Conservation (phyloP, 2,888 invertebrate genomes). For the Brachynemurus nebulosus region DNA sequence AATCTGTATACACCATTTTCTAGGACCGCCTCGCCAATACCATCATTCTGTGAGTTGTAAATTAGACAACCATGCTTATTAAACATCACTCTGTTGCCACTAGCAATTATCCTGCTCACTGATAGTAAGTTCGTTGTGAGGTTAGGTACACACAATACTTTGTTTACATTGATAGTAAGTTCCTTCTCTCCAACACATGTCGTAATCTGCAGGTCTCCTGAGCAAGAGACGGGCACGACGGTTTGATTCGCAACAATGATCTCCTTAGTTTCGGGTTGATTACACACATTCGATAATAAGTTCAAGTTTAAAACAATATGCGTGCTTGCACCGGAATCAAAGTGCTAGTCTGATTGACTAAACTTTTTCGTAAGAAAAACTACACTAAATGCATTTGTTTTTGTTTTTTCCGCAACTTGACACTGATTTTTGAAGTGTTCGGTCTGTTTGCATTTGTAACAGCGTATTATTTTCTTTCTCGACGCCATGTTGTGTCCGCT, state of each 20-base stretch:
- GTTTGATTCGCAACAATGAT: not conserved
- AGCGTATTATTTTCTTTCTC: slow-evolving; percentile 8
- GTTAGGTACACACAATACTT: slow-evolving; percentile 11
- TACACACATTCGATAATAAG: slow-evolving; percentile 13
- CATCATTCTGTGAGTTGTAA: slow-evolving; percentile 11
- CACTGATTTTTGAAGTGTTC: slow-evolving; percentile 12
- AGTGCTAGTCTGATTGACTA: slow-evolving; percentile 13
- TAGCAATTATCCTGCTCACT: slow-evolving; percentile 10
- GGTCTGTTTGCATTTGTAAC: slow-evolving; percentile 11
- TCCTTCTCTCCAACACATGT: not conserved
- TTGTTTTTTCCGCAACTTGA: slow-evolving; percentile 5
- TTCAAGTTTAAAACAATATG: too few relatives aligned
- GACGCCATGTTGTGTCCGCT: not conserved
- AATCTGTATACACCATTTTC: not conserved
- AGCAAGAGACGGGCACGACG: slow-evolving; percentile 4
- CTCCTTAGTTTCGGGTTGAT: not conserved
- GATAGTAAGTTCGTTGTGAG: slow-evolving; percentile 10
- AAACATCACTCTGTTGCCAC: slow-evolving; percentile 16
- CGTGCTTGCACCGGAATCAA: slow-evolving; percentile 15
- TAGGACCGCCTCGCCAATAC: slow-evolving; percentile 8
- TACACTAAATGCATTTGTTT: slow-evolving; percentile 16
- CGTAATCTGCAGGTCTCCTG: slow-evolving; percentile 6
- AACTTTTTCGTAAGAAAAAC: slow-evolving; percentile 12
- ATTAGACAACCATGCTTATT: slow-evolving; percentile 14
- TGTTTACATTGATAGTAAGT: slow-evolving; percentile 5